A percentile compares a stretch with the other conserved stretches of the same genome.
phyloP scores from a whole-genome alignment of 1,140 invertebrate genomes.

The Belonocnema kinseyi region DNA sequence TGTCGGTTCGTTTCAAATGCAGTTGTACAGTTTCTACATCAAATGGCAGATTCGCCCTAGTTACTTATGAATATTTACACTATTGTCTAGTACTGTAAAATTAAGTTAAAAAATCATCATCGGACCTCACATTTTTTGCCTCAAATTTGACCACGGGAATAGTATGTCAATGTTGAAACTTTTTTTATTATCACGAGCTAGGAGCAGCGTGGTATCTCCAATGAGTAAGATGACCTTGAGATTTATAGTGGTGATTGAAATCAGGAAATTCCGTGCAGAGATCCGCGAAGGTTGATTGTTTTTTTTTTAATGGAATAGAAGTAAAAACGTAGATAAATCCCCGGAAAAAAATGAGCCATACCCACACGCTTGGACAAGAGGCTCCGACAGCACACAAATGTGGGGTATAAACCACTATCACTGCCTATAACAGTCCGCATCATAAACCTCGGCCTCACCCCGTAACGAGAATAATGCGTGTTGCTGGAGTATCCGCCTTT shows the following conservation, averaged over 20 bases:
- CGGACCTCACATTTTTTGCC: too few species aligned
- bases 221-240: not conserved
- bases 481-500: slow-evolving; percentile 63
- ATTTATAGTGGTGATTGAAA: not conserved
- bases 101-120: too few species aligned
- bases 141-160: too few species aligned
- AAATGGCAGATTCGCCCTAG: too few species aligned
- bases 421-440: slow-evolving; percentile 61
- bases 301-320: not conserved
- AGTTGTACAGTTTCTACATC: too few species aligned
- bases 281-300: not conserved
- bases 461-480: slow-evolving; percentile 69
- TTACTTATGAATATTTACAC: too few species aligned
- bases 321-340: not conserved
- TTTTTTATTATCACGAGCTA: not conserved
- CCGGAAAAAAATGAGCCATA: not conserved
- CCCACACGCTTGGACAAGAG: slow-evolving; percentile 9
- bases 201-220: not conserved
- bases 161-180: too few species aligned
- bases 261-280: not conserved
- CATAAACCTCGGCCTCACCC: slow-evolving; percentile 56
- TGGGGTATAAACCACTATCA: slow-evolving; percentile 63
- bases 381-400: slow-evolving; percentile 41
- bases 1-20: too few species aligned
- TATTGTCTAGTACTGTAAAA: too few species aligned